These are phyloP conservation scores for Ptychoptera contaminata DNA, from an alignment of 2,888 invertebrate species.

Conservation along the genomic window DNA sequence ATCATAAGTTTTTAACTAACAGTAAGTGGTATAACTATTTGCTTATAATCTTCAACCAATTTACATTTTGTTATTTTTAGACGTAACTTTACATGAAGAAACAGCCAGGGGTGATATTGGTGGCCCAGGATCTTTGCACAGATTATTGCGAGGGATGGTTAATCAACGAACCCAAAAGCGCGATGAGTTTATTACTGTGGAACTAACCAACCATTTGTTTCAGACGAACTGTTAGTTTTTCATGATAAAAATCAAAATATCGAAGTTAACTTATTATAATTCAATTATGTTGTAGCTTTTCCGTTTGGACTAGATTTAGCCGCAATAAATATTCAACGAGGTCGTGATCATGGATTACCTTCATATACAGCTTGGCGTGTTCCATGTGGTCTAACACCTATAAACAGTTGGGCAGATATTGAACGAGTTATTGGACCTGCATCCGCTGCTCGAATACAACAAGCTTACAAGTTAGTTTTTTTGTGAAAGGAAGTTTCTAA, in stretches of 20 bases:
- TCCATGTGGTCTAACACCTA: constrained; percentile 55
- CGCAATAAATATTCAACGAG: constrained; percentile 75
- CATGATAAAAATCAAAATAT: not conserved
- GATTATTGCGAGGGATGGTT: constrained; percentile 58
- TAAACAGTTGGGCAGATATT: constrained; percentile 54
- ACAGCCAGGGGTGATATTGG: constrained; percentile 57
- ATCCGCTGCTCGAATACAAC: constrained; percentile 43
- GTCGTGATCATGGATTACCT: constrained; percentile 73
- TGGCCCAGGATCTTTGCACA: constrained; percentile 63
- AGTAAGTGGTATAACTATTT: constrained; percentile 38
- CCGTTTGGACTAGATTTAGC: constrained; percentile 74
- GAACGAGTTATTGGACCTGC: constrained; percentile 47
- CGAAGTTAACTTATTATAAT: not conserved
- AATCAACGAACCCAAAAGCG: constrained; percentile 62
- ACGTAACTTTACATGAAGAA: constrained; percentile 67
- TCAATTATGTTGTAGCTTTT: constrained; percentile 27
- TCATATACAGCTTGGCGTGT: constrained; percentile 65
- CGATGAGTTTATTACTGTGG: constrained; percentile 67
- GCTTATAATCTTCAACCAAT: not conserved
- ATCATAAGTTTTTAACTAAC: constrained; percentile 49
- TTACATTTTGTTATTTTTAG: constrained; percentile 33
- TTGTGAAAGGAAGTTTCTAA: too few relatives aligned
- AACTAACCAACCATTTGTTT: constrained; percentile 70
- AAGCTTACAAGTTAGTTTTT: constrained; percentile 28
- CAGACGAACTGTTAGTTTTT: constrained; percentile 39